Percentiles rank a stretch among this genome's conserved stretches.
Evolutionary conservation across 2,113 vertebrate species (phyloP).

Genomic region (Miniopterus natalensis): DNA sequence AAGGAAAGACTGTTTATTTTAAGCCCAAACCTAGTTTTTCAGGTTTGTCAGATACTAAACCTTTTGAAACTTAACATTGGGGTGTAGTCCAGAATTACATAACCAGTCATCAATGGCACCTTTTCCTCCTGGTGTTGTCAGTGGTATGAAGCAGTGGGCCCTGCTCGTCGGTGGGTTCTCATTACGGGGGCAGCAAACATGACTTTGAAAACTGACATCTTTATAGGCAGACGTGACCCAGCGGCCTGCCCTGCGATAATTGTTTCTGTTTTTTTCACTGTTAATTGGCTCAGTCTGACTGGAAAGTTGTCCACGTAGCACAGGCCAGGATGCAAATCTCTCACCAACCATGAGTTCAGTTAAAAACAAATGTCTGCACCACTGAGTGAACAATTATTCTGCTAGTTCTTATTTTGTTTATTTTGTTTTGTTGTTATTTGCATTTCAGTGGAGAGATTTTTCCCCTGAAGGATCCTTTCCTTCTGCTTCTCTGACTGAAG

Average conservation of each 20-base stretch:
- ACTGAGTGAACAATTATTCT: neutral
- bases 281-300: neutral
- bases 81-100: neutral
- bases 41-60: neutral
- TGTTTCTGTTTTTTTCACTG: constrained; percentile 2
- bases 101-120: fast-evolving
- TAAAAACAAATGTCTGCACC: neutral
- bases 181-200: neutral
- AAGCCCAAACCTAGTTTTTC: neutral
- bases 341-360: neutral
- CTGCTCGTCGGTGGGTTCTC: neutral
- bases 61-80: neutral
- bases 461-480: neutral
- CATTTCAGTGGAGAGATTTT: neutral
- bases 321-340: neutral
- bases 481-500: neutral
- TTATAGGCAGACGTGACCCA: neutral
- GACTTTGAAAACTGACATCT: neutral
- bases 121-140: fast-evolving
- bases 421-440: neutral
- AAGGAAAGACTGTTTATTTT: neutral
- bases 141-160: neutral
- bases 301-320: neutral
- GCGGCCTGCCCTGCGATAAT: neutral
- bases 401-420: neutral